Evolutionary conservation across 2,113 vertebrate species (phyloP).

Genomic region (Crocuta crocuta): DNA sequence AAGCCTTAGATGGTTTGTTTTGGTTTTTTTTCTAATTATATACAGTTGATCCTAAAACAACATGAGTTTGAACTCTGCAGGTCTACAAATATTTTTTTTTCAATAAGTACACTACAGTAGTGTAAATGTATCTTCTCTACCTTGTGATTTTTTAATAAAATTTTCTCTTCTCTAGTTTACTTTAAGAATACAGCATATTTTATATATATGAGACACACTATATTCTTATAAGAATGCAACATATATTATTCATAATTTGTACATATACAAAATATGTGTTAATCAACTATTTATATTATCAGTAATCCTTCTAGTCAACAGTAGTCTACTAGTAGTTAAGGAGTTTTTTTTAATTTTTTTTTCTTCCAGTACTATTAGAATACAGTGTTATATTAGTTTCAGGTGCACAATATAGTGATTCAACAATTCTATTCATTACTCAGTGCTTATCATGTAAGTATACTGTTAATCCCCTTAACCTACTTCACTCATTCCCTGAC

Average conservation of each 20-base stretch:
- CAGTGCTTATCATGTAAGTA: not conserved
- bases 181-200: not conserved
- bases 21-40: not conserved
- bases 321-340: not conserved
- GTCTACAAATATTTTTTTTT: not conserved
- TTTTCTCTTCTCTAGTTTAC: not conserved
- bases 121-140: not conserved
- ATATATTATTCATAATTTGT: too few species aligned
- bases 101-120: not conserved
- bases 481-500: not conserved
- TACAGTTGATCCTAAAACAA: not conserved
- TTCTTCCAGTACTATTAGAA: not conserved
- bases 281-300: not conserved
- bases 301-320: not conserved
- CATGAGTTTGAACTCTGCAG: not conserved
- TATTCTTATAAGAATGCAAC: too few species aligned
- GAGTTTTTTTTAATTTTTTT: not conserved
- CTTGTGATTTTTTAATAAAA: not conserved
- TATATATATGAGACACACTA: not conserved
- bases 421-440: not conserved
- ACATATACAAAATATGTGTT: not conserved
- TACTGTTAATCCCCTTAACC: not conserved
- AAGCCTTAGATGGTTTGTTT: not conserved
- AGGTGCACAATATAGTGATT: not conserved
- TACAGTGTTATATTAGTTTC: not conserved